Base-by-base conservation (phyloP, 2,113 vertebrate species). In the Thinocorus orbignyianus region DNA sequence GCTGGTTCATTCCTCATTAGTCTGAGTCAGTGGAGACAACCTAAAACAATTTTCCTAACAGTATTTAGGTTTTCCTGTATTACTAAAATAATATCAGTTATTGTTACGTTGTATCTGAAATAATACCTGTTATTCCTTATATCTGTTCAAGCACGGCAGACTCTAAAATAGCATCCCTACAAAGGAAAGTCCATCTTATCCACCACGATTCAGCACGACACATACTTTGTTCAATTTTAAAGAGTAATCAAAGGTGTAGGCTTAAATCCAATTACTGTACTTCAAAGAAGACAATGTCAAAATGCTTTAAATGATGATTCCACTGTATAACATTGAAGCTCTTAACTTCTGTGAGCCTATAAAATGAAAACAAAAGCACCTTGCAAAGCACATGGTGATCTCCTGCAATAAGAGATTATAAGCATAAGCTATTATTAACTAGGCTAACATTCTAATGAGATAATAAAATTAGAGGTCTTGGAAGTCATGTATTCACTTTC, bases 241-340 rank as follows among this genome's bases (percentile, higher is more conserved):
- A 90, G 51, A 88, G 58, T 86, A 94, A 96, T 86, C 92, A 90
- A 90, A 96, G 60, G 72, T 86, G 70, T 96, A 61, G 69, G 86
- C 69, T 95, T 94, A 93, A 95, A 96, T 91, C 69, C 77, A 94
- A 89, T 92, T 86, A 96, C 54, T 54, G 81, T 39, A 64, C 82
- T 88, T 95, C 90, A 91, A 92, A 90, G 88, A 73, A 78, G 83
- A 84, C 39, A 86, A 87, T 74, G 69, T 90, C 57, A 69, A 71
- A 92, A 94, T 76, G 81, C 62, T 86, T 81, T 86, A 76, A 80
- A 58, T 61, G 31, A 64, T 74, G 44, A 92, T 95, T 93, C 86
- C 52, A 37, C 72, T 30, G 7, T 49, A 41, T 62, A 92, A 96
- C n/a, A 94, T 79, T 42, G 73, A 42, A 51, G 82, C 49, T 84